Base-by-base conservation (phyloP, 2,888 invertebrate species). In the Laspeyria flexula region DNA sequence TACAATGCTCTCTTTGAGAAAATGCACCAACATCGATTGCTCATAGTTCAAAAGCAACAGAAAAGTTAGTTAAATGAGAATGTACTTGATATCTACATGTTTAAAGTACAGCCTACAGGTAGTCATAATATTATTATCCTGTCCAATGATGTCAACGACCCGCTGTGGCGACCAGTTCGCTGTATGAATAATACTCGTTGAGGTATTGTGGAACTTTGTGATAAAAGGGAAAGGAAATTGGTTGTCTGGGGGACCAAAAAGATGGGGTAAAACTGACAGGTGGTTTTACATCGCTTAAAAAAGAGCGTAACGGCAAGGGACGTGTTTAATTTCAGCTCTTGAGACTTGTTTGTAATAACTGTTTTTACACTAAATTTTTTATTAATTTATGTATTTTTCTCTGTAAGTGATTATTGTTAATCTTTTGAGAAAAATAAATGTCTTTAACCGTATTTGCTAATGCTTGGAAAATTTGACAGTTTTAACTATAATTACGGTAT, bases 41-140 rank as follows among this genome's bases (percentile, higher is more conserved):
- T 2, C 18, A 30, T 35, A 18, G 34, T 3, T 15, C 6, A 18
- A 35, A 35, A 35, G 34, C 33, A 15, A 15, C n/a, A 35, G 34
- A 35, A 35, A 35, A 35, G 9, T 35, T 2, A 10, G n/a, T n/a
- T n/a, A n/a, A n/a, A n/a, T n/a, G 34, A 15, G 18, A 18, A 35
- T 10, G 34, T 18, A 18, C 34, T 18, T 35, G 34, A 35, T 35
- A 35, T n/a, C 16, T 35, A 18, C 34, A n/a, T 15, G 16, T 18
- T 10, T 35, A 35, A 18, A 35, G 10, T 18, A 33, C 33, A 15
- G 0, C 16, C 9, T n/a, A 15, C 15, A 15, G 4, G 34, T 35
- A 35, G 6, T 35, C 18, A 35, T 18, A 35, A 35, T 35, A 35
- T 35, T 18, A 18, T 10, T 27, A 18, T 35, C 34, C 34, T 35